These are phyloP conservation scores for Zalophus californianus DNA, from an alignment of 2,797 vertebrate species.

Conservation along the genomic window DNA sequence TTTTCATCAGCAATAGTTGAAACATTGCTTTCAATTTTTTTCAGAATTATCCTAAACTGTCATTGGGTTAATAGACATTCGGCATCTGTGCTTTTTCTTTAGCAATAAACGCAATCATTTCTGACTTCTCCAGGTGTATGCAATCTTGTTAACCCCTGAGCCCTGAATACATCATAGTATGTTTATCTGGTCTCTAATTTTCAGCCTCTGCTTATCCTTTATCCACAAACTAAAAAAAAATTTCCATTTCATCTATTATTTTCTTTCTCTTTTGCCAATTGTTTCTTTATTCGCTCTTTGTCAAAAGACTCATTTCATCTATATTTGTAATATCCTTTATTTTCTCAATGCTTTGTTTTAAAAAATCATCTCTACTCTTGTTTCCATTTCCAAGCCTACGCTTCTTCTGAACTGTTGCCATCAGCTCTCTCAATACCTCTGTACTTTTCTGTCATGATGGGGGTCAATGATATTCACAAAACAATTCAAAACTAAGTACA, in stretches of 20 bases:
- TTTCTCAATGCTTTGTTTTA: conserved; percentile 52
- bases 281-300: conserved; percentile 34
- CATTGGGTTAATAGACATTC: background rate
- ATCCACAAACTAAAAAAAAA: conserved; percentile 5
- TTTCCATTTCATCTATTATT: background rate
- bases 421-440: background rate
- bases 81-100: background rate
- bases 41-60: background rate
- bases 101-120: background rate
- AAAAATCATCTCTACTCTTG: conserved; percentile 13
- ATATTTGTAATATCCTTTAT: background rate
- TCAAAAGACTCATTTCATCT: conserved; percentile 49
- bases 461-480: background rate
- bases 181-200: background rate
- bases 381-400: background rate
- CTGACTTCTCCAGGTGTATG: background rate
- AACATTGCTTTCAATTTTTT: background rate
- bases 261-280: conserved; percentile 5
- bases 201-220: conserved; percentile 32
- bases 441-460: background rate
- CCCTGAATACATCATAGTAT: background rate
- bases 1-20: background rate
- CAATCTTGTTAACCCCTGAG: background rate
- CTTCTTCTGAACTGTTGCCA: background rate
- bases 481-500: background rate